These are phyloP conservation scores for Geodia barretti DNA, from an alignment of 37 sponge, comb jelly and placozoan species.

Conservation along the genomic window DNA sequence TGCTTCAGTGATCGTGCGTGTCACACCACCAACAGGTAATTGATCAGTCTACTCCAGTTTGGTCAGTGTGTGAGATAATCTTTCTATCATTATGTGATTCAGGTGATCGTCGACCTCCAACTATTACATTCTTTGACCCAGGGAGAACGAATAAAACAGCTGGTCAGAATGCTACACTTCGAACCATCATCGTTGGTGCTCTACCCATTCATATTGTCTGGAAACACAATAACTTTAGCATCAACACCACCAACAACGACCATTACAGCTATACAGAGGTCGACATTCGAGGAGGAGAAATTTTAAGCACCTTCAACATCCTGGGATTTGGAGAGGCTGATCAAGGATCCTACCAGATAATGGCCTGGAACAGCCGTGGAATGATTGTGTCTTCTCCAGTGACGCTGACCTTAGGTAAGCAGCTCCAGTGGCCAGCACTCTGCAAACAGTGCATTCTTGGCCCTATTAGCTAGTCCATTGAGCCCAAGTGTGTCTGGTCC, in stretches of 20 bases:
- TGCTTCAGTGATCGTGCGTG: not conserved
- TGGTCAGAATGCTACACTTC: too few species aligned
- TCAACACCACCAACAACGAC: not conserved
- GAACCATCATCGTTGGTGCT: not conserved
- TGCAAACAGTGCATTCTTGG: not conserved
- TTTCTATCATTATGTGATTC: not conserved
- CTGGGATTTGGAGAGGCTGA: not conserved
- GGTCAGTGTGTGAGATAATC: not conserved
- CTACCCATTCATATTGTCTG: not conserved
- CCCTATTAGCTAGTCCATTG: too few species aligned
- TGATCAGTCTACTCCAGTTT: not conserved
- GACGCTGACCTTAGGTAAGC: not conserved
- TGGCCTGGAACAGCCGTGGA: not conserved
- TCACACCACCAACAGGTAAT: not conserved
- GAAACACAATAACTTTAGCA: not conserved
- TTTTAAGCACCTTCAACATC: not conserved
- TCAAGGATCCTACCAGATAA: not conserved
- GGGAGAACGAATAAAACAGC: too few species aligned
- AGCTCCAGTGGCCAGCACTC: too few species aligned
- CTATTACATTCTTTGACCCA: too few species aligned
- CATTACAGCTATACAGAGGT: not conserved
- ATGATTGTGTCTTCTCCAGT: not conserved
- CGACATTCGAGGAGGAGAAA: not conserved
- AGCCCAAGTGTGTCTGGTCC: too few species aligned
- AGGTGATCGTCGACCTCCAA: too few species aligned